Evolutionary conservation across 2,797 vertebrate species (phyloP).

Genomic region (Macrochelys suwanniensis): DNA sequence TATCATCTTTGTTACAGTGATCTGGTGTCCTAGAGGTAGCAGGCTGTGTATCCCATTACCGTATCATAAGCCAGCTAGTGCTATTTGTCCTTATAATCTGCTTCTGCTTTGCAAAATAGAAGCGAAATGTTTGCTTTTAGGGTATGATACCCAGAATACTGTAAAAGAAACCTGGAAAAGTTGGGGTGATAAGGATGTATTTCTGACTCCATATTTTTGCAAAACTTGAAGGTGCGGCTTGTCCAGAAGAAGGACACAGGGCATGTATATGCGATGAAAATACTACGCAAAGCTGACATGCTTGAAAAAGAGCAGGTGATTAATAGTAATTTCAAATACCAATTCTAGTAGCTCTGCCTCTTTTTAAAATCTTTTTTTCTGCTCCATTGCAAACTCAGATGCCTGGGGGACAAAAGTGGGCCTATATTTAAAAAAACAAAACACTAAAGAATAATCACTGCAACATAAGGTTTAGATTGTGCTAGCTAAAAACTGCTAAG

Average conservation of each 20-base stretch:
- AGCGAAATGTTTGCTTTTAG: not conserved
- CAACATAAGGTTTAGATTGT: not conserved
- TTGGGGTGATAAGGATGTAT: not conserved
- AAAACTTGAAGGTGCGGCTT: conserved; percentile 88
- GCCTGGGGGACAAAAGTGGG: not conserved
- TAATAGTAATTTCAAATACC: not conserved
- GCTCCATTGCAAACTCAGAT: not conserved
- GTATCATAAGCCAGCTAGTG: fast-evolving
- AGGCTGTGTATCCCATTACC: fast-evolving
- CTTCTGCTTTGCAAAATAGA: fast-evolving
- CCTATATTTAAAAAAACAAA: not conserved
- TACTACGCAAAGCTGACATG: conserved; percentile 98
- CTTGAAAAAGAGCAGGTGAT: conserved; percentile 97
- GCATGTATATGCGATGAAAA: conserved; percentile 99
- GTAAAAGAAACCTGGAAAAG: not conserved
- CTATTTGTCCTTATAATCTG: not conserved
- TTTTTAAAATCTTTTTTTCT: conserved; percentile 12
- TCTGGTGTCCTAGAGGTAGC: not conserved
- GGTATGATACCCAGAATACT: fast-evolving
- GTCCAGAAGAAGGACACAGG: conserved; percentile 99
- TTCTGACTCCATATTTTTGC: conserved; percentile 5
- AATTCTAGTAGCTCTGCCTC: not conserved
- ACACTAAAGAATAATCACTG: not conserved
- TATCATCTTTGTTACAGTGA: not conserved
- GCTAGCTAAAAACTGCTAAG: not conserved